phyloP scores from a whole-genome alignment of 2,888 invertebrate genomes.

The Phaonia tiefii region DNA sequence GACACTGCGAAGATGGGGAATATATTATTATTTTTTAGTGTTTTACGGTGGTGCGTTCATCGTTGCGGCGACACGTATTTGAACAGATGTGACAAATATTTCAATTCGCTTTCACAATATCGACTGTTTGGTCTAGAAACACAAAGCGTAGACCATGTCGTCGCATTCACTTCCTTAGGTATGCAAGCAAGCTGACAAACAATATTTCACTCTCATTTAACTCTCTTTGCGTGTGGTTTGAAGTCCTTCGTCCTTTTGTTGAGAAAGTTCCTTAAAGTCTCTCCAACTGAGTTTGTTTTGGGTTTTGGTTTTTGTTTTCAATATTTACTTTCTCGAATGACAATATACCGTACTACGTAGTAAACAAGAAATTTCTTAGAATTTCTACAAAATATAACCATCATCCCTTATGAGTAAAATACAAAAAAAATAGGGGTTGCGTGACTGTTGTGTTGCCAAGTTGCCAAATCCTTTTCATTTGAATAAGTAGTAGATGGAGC shows the following conservation, averaged over 20 bases:
- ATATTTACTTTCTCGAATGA: neutral
- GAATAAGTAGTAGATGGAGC: conserved; percentile 22
- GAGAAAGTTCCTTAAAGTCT: neutral
- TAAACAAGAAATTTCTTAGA: conserved; percentile 42
- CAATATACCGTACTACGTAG: neutral
- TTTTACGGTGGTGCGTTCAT: no score
- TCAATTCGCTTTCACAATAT: conserved; percentile 50
- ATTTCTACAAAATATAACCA: conserved; percentile 17
- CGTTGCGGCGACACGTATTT: conserved; percentile 5
- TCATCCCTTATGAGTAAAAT: conserved; percentile 52
- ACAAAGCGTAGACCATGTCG: conserved; percentile 30
- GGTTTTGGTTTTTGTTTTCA: neutral
- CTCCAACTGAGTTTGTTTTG: conserved; percentile 23
- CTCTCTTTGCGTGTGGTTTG: neutral
- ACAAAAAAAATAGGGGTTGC: conserved; percentile 52
- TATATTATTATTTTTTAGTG: conserved; percentile 26
- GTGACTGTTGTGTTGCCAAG: conserved; percentile 11
- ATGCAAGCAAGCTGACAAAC: conserved; percentile 7
- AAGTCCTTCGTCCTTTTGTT: neutral
- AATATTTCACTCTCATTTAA: neutral
- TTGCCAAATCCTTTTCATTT: conserved; percentile 2
- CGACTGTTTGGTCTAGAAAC: neutral
- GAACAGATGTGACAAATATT: conserved; percentile 58
- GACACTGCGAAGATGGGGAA: conserved; percentile 35
- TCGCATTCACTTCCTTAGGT: neutral